Conservation (phyloP, 2,113 vertebrate genomes). For the cattle (Bos taurus) region DNA sequence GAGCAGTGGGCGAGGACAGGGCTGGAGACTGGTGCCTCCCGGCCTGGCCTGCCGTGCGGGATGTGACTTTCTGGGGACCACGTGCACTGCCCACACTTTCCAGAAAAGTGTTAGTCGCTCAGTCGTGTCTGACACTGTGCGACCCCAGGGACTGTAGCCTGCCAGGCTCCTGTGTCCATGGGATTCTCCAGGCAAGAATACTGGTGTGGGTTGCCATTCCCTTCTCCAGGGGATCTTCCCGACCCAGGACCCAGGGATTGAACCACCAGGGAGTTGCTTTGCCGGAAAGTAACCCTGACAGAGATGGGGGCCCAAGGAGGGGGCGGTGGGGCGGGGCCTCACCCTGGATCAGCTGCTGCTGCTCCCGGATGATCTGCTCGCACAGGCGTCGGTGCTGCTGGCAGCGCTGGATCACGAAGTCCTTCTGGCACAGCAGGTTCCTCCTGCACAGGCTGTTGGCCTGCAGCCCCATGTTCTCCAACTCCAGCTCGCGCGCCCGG, state of each 20-base stretch:
- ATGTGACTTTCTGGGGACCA: background rate
- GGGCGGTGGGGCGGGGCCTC: background rate
- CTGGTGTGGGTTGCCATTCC: background rate
- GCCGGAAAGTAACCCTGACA: background rate
- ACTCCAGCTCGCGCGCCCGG: slow-evolving; percentile 77
- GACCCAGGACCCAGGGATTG: background rate
- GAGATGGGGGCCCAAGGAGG: background rate
- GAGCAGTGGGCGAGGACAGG: background rate
- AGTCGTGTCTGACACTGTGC: background rate
- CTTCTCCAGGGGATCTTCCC: background rate
- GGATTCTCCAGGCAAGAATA: background rate
- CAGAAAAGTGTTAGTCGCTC: background rate
- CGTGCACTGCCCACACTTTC: background rate
- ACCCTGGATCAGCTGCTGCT: slow-evolving; percentile 75
- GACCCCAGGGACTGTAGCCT: background rate
- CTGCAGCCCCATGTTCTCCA: slow-evolving; percentile 76
- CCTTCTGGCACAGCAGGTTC: slow-evolving; percentile 74
- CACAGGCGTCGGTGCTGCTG: slow-evolving; percentile 74
- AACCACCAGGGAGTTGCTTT: background rate
- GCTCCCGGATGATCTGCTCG: slow-evolving; percentile 70
- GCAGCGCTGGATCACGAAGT: slow-evolving; percentile 74
- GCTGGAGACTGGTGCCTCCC: fast-evolving
- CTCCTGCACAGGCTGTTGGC: slow-evolving; percentile 50
- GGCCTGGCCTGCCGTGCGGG: fast-evolving
- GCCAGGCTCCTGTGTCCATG: background rate